These are phyloP conservation scores for Hyperoplus immaculatus DNA, from an alignment of 2,797 vertebrate species.

Conservation along the genomic window DNA sequence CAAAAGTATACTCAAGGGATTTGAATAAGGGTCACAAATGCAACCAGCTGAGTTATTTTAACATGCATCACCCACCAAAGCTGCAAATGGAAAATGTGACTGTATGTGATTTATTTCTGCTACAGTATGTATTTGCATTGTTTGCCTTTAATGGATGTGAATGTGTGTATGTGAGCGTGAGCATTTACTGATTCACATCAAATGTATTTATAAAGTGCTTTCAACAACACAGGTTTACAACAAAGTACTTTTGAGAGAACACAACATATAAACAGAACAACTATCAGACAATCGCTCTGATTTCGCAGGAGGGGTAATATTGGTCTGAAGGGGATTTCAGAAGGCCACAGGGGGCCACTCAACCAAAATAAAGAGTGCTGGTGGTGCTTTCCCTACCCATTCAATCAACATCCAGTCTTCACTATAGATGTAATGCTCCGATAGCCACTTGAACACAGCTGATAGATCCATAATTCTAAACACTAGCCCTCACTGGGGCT, in stretches of 20 bases:
- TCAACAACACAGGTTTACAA: constrained; percentile 64
- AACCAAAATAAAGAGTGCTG: constrained; percentile 63
- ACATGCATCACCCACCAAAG: background rate
- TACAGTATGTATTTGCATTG: background rate
- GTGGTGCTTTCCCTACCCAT: constrained; percentile 61
- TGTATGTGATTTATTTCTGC: background rate
- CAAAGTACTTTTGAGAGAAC: constrained; percentile 63
- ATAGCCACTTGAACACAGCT: constrained; percentile 63
- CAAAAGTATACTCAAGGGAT: background rate
- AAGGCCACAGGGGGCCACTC: constrained; percentile 63
- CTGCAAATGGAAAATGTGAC: background rate
- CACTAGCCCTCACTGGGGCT: constrained; percentile 10
- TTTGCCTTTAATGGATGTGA: background rate
- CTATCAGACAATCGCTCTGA: constrained; percentile 65
- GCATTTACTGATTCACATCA: background rate
- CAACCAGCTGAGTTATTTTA: background rate
- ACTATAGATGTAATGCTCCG: constrained; percentile 37
- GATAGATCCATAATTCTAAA: constrained; percentile 54
- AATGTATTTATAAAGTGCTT: constrained; percentile 55
- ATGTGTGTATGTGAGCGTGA: background rate
- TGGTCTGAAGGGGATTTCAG: constrained; percentile 61
- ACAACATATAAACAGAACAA: constrained; percentile 64
- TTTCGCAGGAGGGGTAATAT: constrained; percentile 30
- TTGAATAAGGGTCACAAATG: background rate
- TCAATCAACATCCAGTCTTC: constrained; percentile 24